These are phyloP conservation scores for Zelostemma sp. DNA, from an alignment of 1,140 invertebrate species.

Conservation along the genomic window DNA sequence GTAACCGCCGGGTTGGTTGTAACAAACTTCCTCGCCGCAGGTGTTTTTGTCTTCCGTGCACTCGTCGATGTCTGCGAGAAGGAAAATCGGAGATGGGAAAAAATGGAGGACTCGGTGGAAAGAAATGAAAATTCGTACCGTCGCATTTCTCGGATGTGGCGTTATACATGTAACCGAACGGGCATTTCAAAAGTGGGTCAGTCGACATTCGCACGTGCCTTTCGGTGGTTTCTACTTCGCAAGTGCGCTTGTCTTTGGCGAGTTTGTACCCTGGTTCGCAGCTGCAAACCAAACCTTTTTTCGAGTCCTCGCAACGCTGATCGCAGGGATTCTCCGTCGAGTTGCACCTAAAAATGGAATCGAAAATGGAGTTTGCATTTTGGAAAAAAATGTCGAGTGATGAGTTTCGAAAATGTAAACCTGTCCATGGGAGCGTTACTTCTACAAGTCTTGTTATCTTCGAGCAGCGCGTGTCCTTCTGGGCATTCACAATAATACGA, in stretches of 20 bases:
- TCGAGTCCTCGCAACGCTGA: conserved; percentile 71
- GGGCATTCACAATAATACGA: conserved; percentile 83
- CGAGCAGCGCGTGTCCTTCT: conserved; percentile 77
- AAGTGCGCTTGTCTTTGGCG: conserved; percentile 67
- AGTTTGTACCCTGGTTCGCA: conserved; percentile 72
- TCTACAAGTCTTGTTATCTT: conserved; percentile 78
- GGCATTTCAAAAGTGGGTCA: conserved; percentile 65
- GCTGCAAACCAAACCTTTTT: conserved; percentile 68
- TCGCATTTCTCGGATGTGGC: conserved; percentile 75
- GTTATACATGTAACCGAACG: conserved; percentile 76
- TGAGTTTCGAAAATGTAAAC: conserved; percentile 32
- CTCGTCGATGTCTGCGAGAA: conserved; percentile 72
- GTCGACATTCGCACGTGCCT: conserved; percentile 26
- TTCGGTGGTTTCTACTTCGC: conserved; percentile 54
- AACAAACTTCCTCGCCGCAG: conserved; percentile 68
- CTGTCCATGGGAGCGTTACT: conserved; percentile 54
- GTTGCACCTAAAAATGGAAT: conserved; percentile 57
- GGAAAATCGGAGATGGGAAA: neutral
- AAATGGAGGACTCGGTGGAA: conserved; percentile 4
- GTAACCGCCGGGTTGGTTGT: conserved; percentile 73
- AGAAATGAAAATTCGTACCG: conserved; percentile 76
- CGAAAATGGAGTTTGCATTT: too few species aligned
- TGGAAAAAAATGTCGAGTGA: too few species aligned
- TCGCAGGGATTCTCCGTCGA: conserved; percentile 70
- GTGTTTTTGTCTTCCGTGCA: conserved; percentile 65